These are phyloP conservation scores for Cynocephalus volans DNA, from an alignment of 2,113 vertebrate species.

Conservation along the genomic window DNA sequence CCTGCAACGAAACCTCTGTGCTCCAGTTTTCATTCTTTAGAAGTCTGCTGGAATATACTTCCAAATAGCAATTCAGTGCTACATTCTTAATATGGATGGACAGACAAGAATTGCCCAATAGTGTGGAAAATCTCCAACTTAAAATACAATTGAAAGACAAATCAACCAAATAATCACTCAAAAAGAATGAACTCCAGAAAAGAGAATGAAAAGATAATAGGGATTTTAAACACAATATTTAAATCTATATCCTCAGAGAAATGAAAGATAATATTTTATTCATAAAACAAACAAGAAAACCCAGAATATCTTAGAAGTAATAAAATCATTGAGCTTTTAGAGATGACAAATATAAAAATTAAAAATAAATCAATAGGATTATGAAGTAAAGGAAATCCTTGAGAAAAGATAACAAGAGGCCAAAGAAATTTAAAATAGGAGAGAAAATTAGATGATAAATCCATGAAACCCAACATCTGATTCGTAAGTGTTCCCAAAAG, in stretches of 20 bases:
- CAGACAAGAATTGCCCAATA: background rate
- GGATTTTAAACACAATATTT: background rate
- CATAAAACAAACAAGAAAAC: background rate
- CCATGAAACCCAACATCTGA: background rate
- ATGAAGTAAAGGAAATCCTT: background rate
- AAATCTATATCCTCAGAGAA: background rate
- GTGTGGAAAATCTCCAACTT: conserved; percentile 21
- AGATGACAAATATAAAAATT: background rate
- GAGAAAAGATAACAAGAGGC: background rate
- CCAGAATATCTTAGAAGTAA: background rate
- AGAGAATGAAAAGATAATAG: background rate
- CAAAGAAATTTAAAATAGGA: conserved; percentile 25
- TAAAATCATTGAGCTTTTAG: background rate
- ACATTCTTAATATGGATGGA: background rate
- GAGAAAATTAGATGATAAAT: background rate
- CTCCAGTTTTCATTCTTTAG: background rate
- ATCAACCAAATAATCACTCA: background rate
- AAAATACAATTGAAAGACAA: conserved; percentile 7
- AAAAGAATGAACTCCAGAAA: background rate
- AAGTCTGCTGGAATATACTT: background rate
- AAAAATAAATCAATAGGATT: background rate
- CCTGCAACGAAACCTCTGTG: background rate
- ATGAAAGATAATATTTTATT: conserved; percentile 19
- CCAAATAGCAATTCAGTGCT: background rate
- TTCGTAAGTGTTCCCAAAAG: background rate